Conservation (phyloP, 64 coral and sea anemone genomes). For the Anthopleura sola region DNA sequence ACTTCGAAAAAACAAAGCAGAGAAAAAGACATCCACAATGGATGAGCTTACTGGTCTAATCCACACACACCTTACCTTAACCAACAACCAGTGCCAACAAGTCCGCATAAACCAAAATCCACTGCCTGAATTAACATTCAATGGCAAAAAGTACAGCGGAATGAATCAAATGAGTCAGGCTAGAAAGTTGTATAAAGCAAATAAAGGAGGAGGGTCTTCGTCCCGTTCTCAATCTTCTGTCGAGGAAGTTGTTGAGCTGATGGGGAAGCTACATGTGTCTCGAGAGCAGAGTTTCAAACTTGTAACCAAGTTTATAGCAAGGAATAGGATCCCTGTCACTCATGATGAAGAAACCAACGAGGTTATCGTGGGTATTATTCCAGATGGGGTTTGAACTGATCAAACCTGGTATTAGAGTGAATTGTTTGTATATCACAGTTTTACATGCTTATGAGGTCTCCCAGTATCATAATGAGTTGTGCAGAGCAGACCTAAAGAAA, state of each 20-base stretch:
- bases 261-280: conserved; percentile 9
- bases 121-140: conserved; percentile 28
- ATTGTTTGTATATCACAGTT: too few species aligned
- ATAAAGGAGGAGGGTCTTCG: neutral
- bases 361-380: neutral
- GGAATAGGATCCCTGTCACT: conserved; percentile 48
- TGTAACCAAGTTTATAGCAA: conserved; percentile 33
- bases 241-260: conserved; percentile 11
- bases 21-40: conserved; percentile 23
- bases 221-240: neutral
- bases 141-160: conserved; percentile 39
- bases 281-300: conserved; percentile 42
- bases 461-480: too few species aligned
- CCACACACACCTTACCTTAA: conserved; percentile 46
- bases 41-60: conserved; percentile 59
- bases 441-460: too few species aligned
- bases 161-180: conserved; percentile 46
- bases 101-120: conserved; percentile 34
- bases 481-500: too few species aligned
- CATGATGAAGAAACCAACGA: conserved; percentile 32
- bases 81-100: conserved; percentile 46
- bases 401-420: too few species aligned
- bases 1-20: conserved; percentile 1
- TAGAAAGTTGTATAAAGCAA: conserved; percentile 1
- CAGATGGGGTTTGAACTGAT: neutral